These are phyloP conservation scores for Pseudomugil gertrudae DNA, from an alignment of 2,797 vertebrate genomes.

Conservation along the genomic window DNA sequence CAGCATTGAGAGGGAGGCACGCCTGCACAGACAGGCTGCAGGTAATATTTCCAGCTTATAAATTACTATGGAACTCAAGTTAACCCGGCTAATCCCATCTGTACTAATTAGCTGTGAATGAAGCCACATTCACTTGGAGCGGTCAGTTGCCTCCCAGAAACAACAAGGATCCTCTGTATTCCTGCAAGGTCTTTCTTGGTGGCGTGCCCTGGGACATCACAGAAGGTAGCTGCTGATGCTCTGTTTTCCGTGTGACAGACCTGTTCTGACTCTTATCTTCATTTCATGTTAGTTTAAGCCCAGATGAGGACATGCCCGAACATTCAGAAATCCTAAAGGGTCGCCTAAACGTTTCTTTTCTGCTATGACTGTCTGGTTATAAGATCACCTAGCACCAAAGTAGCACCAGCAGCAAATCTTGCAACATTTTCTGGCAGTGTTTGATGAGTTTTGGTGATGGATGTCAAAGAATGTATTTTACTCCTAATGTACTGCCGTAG, in stretches of 20 bases:
- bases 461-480: no score
- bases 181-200: constrained; percentile 97
- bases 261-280: not conserved
- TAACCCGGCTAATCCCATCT: not conserved
- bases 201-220: constrained; percentile 99
- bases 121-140: constrained; percentile 97
- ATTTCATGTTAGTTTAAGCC: not conserved
- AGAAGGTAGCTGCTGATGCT: constrained; percentile 82
- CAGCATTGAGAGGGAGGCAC: constrained; percentile 96
- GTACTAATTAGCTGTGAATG: constrained; percentile 88
- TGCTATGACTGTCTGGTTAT: no score
- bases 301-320: no score
- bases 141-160: constrained; percentile 95
- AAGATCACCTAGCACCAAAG: no score
- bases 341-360: no score
- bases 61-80: not conserved
- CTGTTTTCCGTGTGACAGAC: not conserved
- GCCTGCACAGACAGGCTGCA: constrained; percentile 95
- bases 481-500: no score
- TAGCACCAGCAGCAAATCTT: no score
- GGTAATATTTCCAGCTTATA: constrained; percentile 71
- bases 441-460: no score
- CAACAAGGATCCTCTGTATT: constrained; percentile 97
- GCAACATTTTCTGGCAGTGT: no score
- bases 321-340: no score